Evolutionary conservation across 2,888 invertebrate genomes (phyloP).

Genomic region (Cyrtodaria siliqua): DNA sequence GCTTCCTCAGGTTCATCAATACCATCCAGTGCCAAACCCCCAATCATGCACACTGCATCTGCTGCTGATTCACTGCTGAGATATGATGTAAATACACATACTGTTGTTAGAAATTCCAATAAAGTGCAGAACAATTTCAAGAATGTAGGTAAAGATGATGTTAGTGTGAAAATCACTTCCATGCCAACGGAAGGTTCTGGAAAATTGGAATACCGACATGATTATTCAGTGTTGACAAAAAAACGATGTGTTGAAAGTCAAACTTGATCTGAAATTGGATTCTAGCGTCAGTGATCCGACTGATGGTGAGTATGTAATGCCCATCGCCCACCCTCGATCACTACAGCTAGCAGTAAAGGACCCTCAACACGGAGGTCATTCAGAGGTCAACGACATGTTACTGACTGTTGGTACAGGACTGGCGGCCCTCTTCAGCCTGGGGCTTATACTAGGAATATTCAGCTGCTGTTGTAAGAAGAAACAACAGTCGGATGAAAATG

Average conservation of each 20-base stretch:
- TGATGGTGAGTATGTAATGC: neutral
- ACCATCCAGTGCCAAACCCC: too few species aligned
- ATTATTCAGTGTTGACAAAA: neutral
- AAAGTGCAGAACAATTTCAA: conserved; percentile 13
- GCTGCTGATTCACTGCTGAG: too few species aligned
- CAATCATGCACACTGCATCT: too few species aligned
- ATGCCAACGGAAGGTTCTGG: neutral
- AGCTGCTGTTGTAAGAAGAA: conserved; percentile 78
- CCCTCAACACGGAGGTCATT: conserved; percentile 87
- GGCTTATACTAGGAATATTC: conserved; percentile 78
- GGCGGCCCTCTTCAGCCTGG: conserved; percentile 74
- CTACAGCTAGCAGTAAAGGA: conserved; percentile 54
- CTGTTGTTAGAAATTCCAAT: neutral
- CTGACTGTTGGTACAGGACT: conserved; percentile 69
- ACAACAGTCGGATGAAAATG: conserved; percentile 42
- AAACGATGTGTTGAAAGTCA: neutral
- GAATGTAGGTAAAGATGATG: conserved; percentile 10
- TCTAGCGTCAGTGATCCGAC: neutral
- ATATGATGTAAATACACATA: too few species aligned
- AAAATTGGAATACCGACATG: neutral
- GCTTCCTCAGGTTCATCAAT: too few species aligned
- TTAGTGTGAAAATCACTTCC: neutral
- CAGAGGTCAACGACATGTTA: conserved; percentile 59
- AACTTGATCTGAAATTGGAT: neutral
- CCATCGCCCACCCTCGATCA: neutral